Evolutionary conservation across 2,888 invertebrate genomes (phyloP), one percentile per base, ranked within the genome.

Genomic region (Synergus japonicus): DNA sequence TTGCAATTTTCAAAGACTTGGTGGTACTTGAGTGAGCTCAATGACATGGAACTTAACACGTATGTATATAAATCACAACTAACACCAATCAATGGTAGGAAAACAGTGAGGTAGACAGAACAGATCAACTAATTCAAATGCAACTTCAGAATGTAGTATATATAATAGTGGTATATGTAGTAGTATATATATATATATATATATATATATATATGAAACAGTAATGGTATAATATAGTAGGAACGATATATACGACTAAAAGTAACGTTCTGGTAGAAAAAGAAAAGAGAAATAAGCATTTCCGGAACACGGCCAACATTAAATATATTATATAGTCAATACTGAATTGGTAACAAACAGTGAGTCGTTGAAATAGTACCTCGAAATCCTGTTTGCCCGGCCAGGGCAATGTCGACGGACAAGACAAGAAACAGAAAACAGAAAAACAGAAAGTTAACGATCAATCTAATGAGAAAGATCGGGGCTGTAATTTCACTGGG

Each of bases 301-400:
- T 91, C 89, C 90, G 91, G 89, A 90, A 91, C 89, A 90, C 90
- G 90, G 89, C 90, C 89, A 91, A 91, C 90, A 91, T 83, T 90
- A 87, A 89, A 85, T 87, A 83, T 84, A 85, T 83, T 81, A 81
- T 83, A 83, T 81, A 81, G 80, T 81, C 49, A 84, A 83, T 83
- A 73, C 73, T 73, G 73, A 73, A 73, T 78, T 84, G 76, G 78
- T 73, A 83, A 79, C 82, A 82, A 77, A 80, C 80, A 82, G 80
- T 83, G 82, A 84, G 81, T 78, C 77, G 80, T 82, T 79, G 78
- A 79, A 83, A 84, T 76, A 91, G 94, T 96, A 96, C 96, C 96
- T 96, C 96, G 95, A 96, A 96, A 95, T 96, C 96, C 96, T 95
- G 94, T 92, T 93, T 94, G 94, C 94, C 94, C 94, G 94, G 93